Evolutionary conservation across 2,888 invertebrate genomes (phyloP), one percentile per base, ranked within the genome.

Genomic region (Gonocerus acuteangulatus): DNA sequence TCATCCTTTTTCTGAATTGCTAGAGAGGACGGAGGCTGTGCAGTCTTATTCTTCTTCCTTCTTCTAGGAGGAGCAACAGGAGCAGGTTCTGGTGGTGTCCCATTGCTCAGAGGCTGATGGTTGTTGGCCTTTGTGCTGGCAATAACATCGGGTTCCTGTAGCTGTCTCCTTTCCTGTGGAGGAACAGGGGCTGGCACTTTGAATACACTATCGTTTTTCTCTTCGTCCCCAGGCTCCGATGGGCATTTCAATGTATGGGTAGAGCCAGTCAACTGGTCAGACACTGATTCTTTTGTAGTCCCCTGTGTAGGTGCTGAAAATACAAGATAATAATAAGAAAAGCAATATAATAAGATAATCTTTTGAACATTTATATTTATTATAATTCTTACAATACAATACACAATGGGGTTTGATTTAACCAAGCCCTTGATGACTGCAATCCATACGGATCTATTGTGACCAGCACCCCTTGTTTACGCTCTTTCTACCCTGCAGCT

Each of bases 141-240:
- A 69, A 94, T 91, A 71, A 94, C 90, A 76, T 95, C 94, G 1
- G 94, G 94, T 75, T 93, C 93, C 72, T 84, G 84, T 2, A 67
- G 64, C 11, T 57, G 32, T 18, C 27, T 39, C 15, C 44, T 54
- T 22, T 0, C 13, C n/a, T 39, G 16, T 22, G 48, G 36, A 39
- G 7, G 3, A n/a, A 15, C 13, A 18, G 51, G 11, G 34, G 4
- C 11, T 15, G 45, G 34, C 3, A 39, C 39, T 15, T 39, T 39
- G n/a, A 39, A 21, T 16, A 13, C 47, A 18, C 7, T 47, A 47
- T 11, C 13, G 2, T 15, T 21, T 23, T 15, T 49, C n/a, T 22
- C 19, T 16, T 61, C 60, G 32, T 54, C 52, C 16, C 44, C 21
- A 3, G 45, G 34, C 48, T 66, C 67, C 15, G 64, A 65, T 22